Percentiles rank a stretch among this genome's conserved stretches.
phyloP scores from a whole-genome alignment of 2,888 invertebrate genomes.

The Andrena marginata region DNA sequence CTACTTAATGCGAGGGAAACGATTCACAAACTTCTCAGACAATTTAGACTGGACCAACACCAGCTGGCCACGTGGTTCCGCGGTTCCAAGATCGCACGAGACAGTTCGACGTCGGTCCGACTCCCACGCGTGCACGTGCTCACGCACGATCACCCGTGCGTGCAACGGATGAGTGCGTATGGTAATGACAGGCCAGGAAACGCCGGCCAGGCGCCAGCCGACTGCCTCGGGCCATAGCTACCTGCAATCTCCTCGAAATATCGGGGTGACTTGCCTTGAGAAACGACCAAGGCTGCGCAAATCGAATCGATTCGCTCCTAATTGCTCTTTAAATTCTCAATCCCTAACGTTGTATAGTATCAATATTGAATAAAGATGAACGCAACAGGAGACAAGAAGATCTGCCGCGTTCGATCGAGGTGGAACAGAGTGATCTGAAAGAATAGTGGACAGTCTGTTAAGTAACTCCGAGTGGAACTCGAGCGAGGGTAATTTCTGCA shows the following conservation, averaged over 20 bases:
- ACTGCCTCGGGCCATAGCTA: constrained; percentile 73
- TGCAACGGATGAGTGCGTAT: constrained; percentile 79
- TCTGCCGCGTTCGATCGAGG: neutral
- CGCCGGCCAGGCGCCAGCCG: constrained; percentile 79
- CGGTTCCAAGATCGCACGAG: constrained; percentile 59
- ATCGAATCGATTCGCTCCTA: constrained; percentile 51
- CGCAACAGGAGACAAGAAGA: too few relatives aligned
- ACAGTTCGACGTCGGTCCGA: constrained; percentile 71
- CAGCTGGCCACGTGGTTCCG: constrained; percentile 52
- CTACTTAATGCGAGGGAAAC: too few relatives aligned
- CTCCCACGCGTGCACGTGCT: constrained; percentile 81
- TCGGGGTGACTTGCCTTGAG: constrained; percentile 56
- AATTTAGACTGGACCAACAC: neutral
- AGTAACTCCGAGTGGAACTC: constrained; percentile 41
- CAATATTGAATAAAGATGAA: neutral
- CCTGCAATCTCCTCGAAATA: constrained; percentile 68
- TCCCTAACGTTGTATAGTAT: neutral
- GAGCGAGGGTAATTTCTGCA: constrained; percentile 51
- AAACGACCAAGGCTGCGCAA: constrained; percentile 48
- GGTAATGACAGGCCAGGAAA: constrained; percentile 81
- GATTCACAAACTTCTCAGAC: neutral
- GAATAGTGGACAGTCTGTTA: constrained; percentile 16
- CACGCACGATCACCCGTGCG: constrained; percentile 77
- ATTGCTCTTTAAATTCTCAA: constrained; percentile 31
- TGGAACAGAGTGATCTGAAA: neutral